Evolutionary conservation across 2,888 invertebrate species (phyloP).

Genomic region (Synanthedon myopaeformis): DNA sequence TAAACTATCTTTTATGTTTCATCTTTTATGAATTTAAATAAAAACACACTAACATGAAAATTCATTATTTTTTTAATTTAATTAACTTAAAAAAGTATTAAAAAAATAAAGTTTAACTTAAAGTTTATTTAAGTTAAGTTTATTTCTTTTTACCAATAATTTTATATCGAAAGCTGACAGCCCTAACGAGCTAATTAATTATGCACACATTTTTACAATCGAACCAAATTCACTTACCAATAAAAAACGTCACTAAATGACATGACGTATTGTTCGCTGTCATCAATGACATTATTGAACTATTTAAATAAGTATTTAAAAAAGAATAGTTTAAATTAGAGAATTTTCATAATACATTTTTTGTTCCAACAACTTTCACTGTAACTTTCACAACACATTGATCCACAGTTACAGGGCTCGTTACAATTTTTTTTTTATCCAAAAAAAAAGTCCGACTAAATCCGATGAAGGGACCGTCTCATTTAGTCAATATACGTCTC

Average conservation of each 20-base stretch:
- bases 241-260: constrained; percentile 38
- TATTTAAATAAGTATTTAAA: not conserved
- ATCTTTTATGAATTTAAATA: too few species aligned
- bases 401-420: constrained; percentile 27
- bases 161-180: too few species aligned
- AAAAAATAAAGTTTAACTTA: too few species aligned
- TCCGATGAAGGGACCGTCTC: constrained; percentile 1
- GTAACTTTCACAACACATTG: constrained; percentile 24
- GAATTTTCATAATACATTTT: not conserved
- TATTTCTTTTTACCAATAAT: too few species aligned
- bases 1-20: too few species aligned
- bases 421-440: constrained; percentile 28
- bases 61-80: too few species aligned
- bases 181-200: too few species aligned
- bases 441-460: constrained; percentile 14
- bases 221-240: constrained; percentile 29
- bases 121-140: too few species aligned
- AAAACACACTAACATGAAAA: too few species aligned
- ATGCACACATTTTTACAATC: too few species aligned
- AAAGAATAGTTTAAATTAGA: not conserved
- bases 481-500: constrained; percentile 9
- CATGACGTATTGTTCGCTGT: constrained; percentile 17
- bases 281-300: constrained; percentile 1
- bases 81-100: too few species aligned
- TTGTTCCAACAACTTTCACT: not conserved